These are phyloP conservation scores for Rhyacichthys aspro DNA, from an alignment of 2,797 vertebrate genomes.

Conservation along the genomic window DNA sequence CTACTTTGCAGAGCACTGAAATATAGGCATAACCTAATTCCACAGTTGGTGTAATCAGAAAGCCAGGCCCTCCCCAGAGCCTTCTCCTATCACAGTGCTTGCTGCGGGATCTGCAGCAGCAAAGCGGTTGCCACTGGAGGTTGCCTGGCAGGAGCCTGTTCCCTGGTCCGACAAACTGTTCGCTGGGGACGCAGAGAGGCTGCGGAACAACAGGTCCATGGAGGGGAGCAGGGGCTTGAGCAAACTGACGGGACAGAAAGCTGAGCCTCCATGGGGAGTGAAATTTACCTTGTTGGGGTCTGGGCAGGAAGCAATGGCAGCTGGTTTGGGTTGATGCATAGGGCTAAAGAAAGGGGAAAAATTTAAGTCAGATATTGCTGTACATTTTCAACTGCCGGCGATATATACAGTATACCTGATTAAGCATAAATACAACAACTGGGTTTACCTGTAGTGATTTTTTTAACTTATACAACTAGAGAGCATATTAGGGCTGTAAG, in stretches of 20 bases:
- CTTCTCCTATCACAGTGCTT: constrained; percentile 50
- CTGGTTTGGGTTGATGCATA: constrained; percentile 63
- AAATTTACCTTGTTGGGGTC: constrained; percentile 95
- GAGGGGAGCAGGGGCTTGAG: constrained; percentile 85
- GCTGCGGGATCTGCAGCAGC: constrained; percentile 44
- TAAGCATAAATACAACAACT: no score
- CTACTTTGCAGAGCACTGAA: neutral
- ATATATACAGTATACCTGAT: no score
- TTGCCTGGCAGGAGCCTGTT: constrained; percentile 43
- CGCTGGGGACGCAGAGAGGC: constrained; percentile 71
- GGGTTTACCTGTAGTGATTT: no score
- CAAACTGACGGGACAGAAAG: constrained; percentile 90
- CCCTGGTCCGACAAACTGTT: constrained; percentile 51
- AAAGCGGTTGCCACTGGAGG: constrained; percentile 34
- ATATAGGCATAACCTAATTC: constrained; percentile 26
- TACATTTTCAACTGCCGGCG: no score
- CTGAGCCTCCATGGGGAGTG: constrained; percentile 86
- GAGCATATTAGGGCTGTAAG: no score
- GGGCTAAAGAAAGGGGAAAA: constrained; percentile 62
- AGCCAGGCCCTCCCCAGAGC: constrained; percentile 36
- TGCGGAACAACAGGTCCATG: constrained; percentile 85
- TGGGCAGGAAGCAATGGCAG: constrained; percentile 84
- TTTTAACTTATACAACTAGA: no score
- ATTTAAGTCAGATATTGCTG: neutral
- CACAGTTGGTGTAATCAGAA: constrained; percentile 48